phyloP scores from a whole-genome alignment of 2,113 vertebrate genomes.

The Pangasianodon hypophthalmus region DNA sequence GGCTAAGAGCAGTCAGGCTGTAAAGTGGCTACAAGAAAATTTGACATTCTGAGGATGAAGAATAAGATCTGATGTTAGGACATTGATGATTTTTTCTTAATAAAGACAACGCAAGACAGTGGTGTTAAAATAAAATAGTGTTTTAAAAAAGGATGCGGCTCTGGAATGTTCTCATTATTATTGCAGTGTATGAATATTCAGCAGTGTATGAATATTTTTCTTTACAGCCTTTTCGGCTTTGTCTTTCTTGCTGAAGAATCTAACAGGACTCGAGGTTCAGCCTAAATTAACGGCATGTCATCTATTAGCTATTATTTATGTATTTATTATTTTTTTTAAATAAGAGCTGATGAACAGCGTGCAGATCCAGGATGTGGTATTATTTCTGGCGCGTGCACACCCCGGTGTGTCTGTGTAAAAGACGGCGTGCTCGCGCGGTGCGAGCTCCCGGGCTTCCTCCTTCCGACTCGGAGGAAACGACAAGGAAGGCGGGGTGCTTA shows the following conservation, averaged over 20 bases:
- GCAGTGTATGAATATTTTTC: background rate
- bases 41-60: background rate
- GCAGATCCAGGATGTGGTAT: background rate
- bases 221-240: background rate
- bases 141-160: background rate
- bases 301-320: background rate
- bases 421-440: constrained; percentile 21
- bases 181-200: background rate
- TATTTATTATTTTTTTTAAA: background rate
- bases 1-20: background rate
- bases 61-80: background rate
- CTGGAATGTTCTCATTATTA: background rate
- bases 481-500: constrained; percentile 3
- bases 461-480: constrained; percentile 1
- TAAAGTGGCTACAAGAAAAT: background rate
- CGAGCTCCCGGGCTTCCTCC: constrained; percentile 38
- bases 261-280: background rate
- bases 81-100: background rate
- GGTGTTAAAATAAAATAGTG: too few species aligned
- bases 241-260: constrained; percentile 6
- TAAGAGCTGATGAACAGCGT: background rate
- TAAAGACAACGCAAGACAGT: background rate
- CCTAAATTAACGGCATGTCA: background rate
- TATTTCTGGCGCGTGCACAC: background rate
- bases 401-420: background rate